A percentile compares a stretch with the other conserved stretches of the same genome.
Evolutionary conservation across 2,888 invertebrate species (phyloP).

Genomic region (Timema cristinae): DNA sequence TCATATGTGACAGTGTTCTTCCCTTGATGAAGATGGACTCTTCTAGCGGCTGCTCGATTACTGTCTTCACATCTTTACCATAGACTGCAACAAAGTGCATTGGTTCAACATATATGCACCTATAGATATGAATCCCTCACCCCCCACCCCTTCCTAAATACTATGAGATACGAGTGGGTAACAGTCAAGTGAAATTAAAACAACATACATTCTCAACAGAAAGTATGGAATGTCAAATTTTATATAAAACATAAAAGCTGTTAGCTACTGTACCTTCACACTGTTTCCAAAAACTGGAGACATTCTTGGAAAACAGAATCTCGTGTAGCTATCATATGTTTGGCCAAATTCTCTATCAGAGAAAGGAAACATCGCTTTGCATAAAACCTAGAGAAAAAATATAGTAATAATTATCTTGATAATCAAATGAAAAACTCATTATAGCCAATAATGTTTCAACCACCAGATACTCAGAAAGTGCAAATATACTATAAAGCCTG

Average conservation of each 20-base stretch:
- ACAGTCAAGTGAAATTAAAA: too few species aligned
- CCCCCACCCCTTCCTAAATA: too few species aligned
- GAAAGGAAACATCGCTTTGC: constrained; percentile 93
- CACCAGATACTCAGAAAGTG: too few species aligned
- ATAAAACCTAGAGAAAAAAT: constrained; percentile 58
- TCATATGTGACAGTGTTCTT: constrained; percentile 91
- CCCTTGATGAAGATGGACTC: constrained; percentile 61
- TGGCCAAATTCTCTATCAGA: constrained; percentile 84
- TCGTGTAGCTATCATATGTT: constrained; percentile 82
- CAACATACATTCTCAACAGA: neutral
- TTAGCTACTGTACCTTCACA: constrained; percentile 62
- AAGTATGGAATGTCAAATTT: neutral
- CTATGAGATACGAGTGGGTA: too few species aligned
- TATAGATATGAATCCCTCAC: too few species aligned
- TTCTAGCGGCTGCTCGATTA: constrained; percentile 77
- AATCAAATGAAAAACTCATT: neutral
- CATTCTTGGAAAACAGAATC: constrained; percentile 86
- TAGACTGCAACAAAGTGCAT: constrained; percentile 56
- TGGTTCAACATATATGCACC: too few species aligned
- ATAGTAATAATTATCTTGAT: neutral
- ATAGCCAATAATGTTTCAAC: neutral
- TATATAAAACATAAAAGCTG: neutral
- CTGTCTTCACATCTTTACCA: constrained; percentile 77
- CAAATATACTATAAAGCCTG: neutral
- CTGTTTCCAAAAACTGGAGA: constrained; percentile 80